Conservation (phyloP, 2,113 vertebrate species). For the Rana temporaria region DNA sequence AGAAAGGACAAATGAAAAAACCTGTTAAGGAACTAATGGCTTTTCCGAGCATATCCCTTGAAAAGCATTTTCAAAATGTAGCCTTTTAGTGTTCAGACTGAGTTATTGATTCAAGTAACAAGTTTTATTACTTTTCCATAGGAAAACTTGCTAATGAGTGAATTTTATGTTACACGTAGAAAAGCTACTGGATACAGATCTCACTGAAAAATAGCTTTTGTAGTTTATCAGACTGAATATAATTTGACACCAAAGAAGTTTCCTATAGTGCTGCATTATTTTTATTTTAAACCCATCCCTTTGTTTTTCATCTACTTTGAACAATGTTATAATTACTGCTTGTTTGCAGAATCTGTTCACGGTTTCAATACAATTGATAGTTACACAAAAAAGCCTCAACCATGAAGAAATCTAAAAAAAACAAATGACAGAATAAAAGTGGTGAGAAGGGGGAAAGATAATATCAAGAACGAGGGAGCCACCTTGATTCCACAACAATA, state of each 20-base stretch:
- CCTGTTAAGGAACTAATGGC: slow-evolving; percentile 47
- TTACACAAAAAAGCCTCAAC: too few species aligned
- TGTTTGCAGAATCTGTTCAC: neutral
- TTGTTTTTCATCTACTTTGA: slow-evolving; percentile 9
- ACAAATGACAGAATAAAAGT: too few species aligned
- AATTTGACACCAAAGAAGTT: slow-evolving; percentile 33
- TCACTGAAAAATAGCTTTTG: slow-evolving; percentile 40
- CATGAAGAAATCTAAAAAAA: too few species aligned
- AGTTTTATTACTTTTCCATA: slow-evolving; percentile 45
- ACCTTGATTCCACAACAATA: too few species aligned
- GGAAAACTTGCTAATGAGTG: slow-evolving; percentile 48
- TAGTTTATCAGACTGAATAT: slow-evolving; percentile 40
- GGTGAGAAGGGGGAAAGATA: too few species aligned
- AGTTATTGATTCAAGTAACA: slow-evolving; percentile 51
- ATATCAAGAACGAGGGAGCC: too few species aligned
- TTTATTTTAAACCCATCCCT: slow-evolving; percentile 6
- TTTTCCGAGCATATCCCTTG: slow-evolving; percentile 49
- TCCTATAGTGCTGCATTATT: slow-evolving; percentile 3
- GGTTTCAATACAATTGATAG: neutral
- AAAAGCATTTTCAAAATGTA: slow-evolving; percentile 50
- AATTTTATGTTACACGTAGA: slow-evolving; percentile 37
- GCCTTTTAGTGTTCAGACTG: slow-evolving; percentile 42
- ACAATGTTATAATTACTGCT: slow-evolving; percentile 30
- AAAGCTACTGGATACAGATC: slow-evolving; percentile 38
- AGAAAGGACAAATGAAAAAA: slow-evolving; percentile 31